A percentile compares a stretch with the other conserved stretches of the same genome.
Evolutionary conservation across 2,113 vertebrate species (phyloP).

Genomic region (Loxodonta africana): DNA sequence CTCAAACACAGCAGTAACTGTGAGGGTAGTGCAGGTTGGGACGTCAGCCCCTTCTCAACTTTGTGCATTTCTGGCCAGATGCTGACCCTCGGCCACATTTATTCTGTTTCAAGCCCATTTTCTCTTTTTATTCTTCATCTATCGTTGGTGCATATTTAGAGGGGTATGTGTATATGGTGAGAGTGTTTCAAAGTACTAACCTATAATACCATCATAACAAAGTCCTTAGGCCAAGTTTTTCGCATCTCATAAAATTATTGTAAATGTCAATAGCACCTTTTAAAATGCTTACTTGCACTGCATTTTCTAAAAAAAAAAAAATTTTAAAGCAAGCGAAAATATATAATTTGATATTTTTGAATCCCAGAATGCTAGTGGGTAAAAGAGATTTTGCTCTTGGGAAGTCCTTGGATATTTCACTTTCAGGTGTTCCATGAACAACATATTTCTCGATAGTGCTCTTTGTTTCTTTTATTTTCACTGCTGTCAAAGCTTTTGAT

Average conservation of each 20-base stretch:
- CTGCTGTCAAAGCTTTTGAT: not conserved
- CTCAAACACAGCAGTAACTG: too few relatives aligned
- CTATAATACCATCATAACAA: not conserved
- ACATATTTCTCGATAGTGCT: not conserved
- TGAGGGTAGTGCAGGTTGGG: too few relatives aligned
- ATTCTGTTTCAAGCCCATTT: fast-evolving
- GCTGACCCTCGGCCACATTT: not conserved
- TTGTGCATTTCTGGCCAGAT: too few relatives aligned
- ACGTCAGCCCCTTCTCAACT: too few relatives aligned
- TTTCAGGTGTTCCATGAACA: not conserved
- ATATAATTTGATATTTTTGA: not conserved
- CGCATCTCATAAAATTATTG: not conserved
- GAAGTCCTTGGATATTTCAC: not conserved
- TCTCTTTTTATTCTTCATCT: not conserved
- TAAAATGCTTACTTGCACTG: not conserved
- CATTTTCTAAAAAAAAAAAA: not conserved
- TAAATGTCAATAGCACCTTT: not conserved
- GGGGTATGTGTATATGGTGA: fast-evolving
- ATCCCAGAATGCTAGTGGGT: not conserved
- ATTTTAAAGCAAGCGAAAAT: not conserved
- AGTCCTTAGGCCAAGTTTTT: too few relatives aligned
- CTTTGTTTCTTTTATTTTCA: not conserved
- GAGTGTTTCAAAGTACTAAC: fast-evolving
- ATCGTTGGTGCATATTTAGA: fast-evolving
- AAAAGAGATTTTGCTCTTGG: not conserved